Evolutionary conservation across 2,888 invertebrate genomes (phyloP).

Genomic region (Platerodrilus igneus): DNA sequence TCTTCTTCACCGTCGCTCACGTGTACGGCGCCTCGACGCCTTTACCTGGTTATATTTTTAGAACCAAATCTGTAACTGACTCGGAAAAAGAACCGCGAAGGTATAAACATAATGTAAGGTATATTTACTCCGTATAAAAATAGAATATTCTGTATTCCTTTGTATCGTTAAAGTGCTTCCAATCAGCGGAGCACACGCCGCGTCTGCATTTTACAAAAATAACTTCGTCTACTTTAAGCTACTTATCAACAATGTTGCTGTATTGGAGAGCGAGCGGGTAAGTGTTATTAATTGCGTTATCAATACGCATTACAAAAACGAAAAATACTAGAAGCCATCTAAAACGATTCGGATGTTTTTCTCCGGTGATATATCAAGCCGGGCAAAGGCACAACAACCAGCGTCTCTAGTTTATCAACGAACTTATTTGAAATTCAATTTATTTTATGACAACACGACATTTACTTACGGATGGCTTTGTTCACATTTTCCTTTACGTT

Average conservation of each 20-base stretch:
- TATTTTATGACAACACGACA: slow-evolving; percentile 35
- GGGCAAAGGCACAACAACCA: too few relatives aligned
- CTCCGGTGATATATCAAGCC: slow-evolving; percentile 20
- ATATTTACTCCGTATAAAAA: slow-evolving; percentile 29
- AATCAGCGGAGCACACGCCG: slow-evolving; percentile 21
- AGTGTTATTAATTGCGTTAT: too few relatives aligned
- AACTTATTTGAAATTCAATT: slow-evolving; percentile 40
- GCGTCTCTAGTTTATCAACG: slow-evolving; percentile 37
- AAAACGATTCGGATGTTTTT: too few relatives aligned
- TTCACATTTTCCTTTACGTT: slow-evolving; percentile 21
- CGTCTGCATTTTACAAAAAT: slow-evolving; percentile 27
- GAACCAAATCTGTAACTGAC: slow-evolving; percentile 25
- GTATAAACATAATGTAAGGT: slow-evolving; percentile 31
- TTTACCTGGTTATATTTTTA: slow-evolving; percentile 26
- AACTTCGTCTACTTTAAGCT: too few relatives aligned
- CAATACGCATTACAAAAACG: too few relatives aligned
- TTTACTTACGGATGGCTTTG: slow-evolving; percentile 16
- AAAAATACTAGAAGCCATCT: too few relatives aligned
- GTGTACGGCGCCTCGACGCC: slow-evolving; percentile 21
- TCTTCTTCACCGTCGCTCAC: too few relatives aligned
- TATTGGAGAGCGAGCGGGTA: too few relatives aligned
- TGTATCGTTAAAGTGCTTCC: slow-evolving; percentile 21
- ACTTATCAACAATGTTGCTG: too few relatives aligned
- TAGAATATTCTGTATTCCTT: slow-evolving; percentile 24
- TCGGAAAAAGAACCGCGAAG: slow-evolving; percentile 27